Evolutionary conservation across 2,113 vertebrate genomes (phyloP).

Genomic region (Cercocebus atys): DNA sequence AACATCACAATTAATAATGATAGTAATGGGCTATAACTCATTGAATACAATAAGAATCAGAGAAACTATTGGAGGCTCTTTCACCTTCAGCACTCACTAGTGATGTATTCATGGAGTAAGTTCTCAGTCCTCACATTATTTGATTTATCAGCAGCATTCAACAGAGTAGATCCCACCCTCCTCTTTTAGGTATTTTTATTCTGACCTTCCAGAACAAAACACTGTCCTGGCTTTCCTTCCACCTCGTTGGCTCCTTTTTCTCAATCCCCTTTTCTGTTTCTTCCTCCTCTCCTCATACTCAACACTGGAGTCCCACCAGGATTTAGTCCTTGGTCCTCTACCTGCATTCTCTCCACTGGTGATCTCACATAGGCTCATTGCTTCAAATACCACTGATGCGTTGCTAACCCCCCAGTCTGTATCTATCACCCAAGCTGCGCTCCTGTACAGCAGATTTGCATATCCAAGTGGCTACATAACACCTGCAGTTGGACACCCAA

Average conservation of each 20-base stretch:
- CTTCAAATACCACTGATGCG: neutral
- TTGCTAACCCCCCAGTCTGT: neutral
- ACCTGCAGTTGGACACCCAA: accelerated
- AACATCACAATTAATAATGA: neutral
- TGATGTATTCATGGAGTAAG: neutral
- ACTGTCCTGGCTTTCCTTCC: neutral
- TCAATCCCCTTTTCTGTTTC: neutral
- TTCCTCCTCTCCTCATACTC: neutral
- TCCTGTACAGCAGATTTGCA: neutral
- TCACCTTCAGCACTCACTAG: no score
- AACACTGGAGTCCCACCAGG: neutral
- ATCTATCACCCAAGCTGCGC: neutral
- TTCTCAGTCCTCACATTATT: neutral
- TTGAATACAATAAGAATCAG: neutral
- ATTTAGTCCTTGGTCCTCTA: neutral
- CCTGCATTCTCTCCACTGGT: neutral
- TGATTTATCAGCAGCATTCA: neutral
- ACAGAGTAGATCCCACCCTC: neutral
- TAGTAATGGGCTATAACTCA: neutral
- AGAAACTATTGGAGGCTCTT: neutral
- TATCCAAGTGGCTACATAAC: neutral
- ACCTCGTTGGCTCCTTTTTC: neutral
- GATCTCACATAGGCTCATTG: neutral
- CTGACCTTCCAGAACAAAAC: neutral
- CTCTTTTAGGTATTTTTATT: neutral